These are phyloP conservation scores for Nemurella pictetii DNA, from an alignment of 2,888 invertebrate genomes.

Conservation along the genomic window DNA sequence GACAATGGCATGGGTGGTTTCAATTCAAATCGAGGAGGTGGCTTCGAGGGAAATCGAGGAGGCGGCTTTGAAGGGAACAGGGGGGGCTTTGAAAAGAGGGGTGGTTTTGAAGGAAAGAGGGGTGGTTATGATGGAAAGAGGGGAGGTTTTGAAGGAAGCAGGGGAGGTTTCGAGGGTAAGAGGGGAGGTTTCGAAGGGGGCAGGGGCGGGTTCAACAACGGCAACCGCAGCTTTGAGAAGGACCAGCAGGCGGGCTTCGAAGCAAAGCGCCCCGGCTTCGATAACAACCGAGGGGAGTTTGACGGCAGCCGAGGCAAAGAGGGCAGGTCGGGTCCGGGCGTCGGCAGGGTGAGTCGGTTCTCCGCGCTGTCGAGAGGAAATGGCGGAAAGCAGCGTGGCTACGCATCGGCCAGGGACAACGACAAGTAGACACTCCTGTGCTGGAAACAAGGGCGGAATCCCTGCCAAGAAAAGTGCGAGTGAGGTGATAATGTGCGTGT, in stretches of 20 bases:
- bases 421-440: neutral
- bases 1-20: neutral
- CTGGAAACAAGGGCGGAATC: too few species aligned
- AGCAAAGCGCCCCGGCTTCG: neutral
- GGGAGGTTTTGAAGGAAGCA: neutral
- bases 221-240: neutral
- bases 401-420: neutral
- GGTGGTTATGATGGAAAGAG: neutral
- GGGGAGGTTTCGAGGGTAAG: neutral
- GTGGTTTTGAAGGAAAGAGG: neutral
- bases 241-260: neutral
- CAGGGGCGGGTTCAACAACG: neutral
- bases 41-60: neutral
- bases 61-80: neutral
- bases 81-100: neutral
- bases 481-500: neutral
- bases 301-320: neutral
- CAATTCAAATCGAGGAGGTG: too few species aligned
- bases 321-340: neutral
- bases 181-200: neutral
- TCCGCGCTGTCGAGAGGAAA: neutral
- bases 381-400: neutral
- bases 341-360: slow-evolving; percentile 1
- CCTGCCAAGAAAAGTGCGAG: neutral
- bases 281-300: neutral